A percentile compares a stretch with the other conserved stretches of the same genome.
Conservation (phyloP, 2,113 vertebrate genomes). For the Coreoperca whiteheadi region DNA sequence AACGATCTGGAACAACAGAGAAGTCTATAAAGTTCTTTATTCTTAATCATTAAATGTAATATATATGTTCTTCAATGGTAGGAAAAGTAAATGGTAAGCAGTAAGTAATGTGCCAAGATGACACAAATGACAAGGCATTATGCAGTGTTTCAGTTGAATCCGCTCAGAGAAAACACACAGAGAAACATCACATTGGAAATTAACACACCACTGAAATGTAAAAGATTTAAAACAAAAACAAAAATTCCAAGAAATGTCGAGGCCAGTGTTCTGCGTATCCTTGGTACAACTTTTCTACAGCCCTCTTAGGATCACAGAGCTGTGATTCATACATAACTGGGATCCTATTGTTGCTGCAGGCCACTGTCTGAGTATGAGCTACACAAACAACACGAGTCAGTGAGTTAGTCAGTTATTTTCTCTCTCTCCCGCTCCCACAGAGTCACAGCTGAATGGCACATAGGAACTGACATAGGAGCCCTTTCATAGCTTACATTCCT, state of each 20-base stretch:
- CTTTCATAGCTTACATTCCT: constrained; percentile 81
- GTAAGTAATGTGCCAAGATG: not conserved
- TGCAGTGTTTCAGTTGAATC: not conserved
- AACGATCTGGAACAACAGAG: no score
- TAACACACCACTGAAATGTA: not conserved
- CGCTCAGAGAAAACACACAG: not conserved
- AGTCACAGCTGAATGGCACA: constrained; percentile 76
- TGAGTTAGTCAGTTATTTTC: constrained; percentile 35
- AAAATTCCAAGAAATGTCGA: not conserved
- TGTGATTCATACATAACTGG: constrained; percentile 52
- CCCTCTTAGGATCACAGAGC: constrained; percentile 19
- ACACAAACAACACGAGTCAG: constrained; percentile 64
- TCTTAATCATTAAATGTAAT: no score
- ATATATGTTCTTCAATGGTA: no score
- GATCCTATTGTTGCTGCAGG: constrained; percentile 64
- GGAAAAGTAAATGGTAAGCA: no score
- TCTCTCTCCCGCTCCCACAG: constrained; percentile 38
- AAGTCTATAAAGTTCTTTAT: no score
- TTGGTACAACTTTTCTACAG: constrained; percentile 8
- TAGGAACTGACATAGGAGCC: constrained; percentile 75
- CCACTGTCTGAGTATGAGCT: constrained; percentile 56
- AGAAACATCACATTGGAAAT: not conserved
- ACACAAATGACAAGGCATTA: constrained; percentile 3
- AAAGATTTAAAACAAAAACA: not conserved
- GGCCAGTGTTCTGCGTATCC: not conserved